Base-by-base conservation (phyloP, 2,113 vertebrate species). In the Entelurus aequoreus region DNA sequence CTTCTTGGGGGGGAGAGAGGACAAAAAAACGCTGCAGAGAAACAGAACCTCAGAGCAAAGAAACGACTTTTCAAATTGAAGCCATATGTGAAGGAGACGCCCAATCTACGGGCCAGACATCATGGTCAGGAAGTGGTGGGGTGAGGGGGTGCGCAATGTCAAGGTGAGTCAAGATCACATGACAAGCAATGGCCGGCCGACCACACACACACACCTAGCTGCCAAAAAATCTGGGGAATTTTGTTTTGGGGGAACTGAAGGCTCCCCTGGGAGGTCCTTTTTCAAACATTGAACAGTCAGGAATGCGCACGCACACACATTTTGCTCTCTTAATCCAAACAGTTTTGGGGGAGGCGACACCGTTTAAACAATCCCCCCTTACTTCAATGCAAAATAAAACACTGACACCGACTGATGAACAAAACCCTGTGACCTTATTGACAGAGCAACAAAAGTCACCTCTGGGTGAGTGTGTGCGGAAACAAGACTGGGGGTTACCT, bases 141-240 rank as follows among this genome's bases (percentile, higher is more conserved):
- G n/a, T 13, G 8, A 5, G 12, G 35, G 63, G 49, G 12, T 60
- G 61, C 5, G 54, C 74, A 56, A 73, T 72, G 72, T 79, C 74
- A 83, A 85, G 85, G 83, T 84, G 81, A 78, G 80, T 81, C 73
- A 28, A 59, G 74, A 78, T 80, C 81, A 77, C 66, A 68, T 84
- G 62, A 74, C 61, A 5, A 58, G 59, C 48, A 11, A 53, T 64
- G 51, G 69, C 42, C 78, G 76, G 83, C 80, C 85, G 6, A 9
- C 10, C 40, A 42, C 40, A 8, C 40, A 9, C 40, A 12, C 42
- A 46, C 10, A 79, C 80, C 48, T 49, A 2, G 63, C 77, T 77
- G 83, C 79, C 80, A 82, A 79, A 75, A 28, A 90, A 90, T 88
- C 54, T 68, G 46, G 74, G 59, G 86, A 86, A 90, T 88, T 82